phyloP scores from a whole-genome alignment of 2,797 vertebrate species.

The Etheostoma perlongum region DNA sequence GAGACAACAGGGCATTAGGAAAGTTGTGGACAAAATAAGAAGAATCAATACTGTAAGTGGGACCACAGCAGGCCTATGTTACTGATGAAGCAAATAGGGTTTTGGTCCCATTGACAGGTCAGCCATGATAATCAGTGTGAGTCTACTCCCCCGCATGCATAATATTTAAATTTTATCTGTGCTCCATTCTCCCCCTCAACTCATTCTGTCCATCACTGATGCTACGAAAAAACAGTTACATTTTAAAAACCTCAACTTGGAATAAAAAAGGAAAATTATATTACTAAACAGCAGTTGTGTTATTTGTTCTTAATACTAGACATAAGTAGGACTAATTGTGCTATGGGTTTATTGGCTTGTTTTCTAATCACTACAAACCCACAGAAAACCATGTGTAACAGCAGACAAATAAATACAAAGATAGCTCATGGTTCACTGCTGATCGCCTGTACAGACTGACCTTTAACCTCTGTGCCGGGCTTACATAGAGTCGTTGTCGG shows the following conservation, averaged over 20 bases:
- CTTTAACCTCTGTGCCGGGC: background rate
- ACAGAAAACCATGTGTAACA: background rate
- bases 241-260: slow-evolving; percentile 69
- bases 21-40: slow-evolving; percentile 60
- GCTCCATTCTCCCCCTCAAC: slow-evolving; percentile 61
- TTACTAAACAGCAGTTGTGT: slow-evolving; percentile 66
- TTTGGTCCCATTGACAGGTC: slow-evolving; percentile 55
- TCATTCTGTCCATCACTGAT: slow-evolving; percentile 53
- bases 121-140: slow-evolving; percentile 40
- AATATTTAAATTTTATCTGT: slow-evolving; percentile 38
- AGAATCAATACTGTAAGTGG: slow-evolving; percentile 56
- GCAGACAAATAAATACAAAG: no score
- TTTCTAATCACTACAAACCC: no score
- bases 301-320: slow-evolving; percentile 35
- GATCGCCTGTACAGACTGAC: background rate
- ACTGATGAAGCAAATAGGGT: slow-evolving; percentile 28
- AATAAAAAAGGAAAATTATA: slow-evolving; percentile 81
- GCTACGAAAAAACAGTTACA: slow-evolving; percentile 40
- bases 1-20: slow-evolving; percentile 62
- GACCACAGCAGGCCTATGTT: slow-evolving; percentile 56
- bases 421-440: background rate
- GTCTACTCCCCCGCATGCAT: slow-evolving; percentile 44
- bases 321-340: background rate
- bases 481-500: slow-evolving; percentile 25
- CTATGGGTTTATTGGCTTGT: no score